A percentile compares a stretch with the other conserved stretches of the same genome.
Conservation (phyloP, 2,797 vertebrate species). For the Sebastes wilsoni region DNA sequence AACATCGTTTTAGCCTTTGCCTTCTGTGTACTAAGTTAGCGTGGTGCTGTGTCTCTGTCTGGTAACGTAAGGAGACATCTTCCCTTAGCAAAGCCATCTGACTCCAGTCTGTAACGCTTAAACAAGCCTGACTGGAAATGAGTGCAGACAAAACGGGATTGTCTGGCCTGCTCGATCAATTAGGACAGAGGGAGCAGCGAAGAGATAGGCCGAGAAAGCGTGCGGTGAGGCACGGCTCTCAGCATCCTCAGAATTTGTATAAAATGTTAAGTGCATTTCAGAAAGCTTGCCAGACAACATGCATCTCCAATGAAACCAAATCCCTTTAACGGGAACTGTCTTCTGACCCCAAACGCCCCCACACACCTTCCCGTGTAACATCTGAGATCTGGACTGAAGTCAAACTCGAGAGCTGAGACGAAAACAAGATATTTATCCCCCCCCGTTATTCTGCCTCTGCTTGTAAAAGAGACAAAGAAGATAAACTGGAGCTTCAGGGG, state of each 20-base stretch:
- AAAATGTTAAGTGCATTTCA: constrained; percentile 78
- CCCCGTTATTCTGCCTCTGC: constrained; percentile 15
- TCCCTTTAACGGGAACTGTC: constrained; percentile 54
- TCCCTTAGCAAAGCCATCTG: constrained; percentile 72
- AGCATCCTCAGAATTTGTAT: constrained; percentile 66
- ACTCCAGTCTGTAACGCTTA: constrained; percentile 77
- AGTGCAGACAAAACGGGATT: constrained; percentile 73
- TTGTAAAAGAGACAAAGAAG: constrained; percentile 25
- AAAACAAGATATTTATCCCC: constrained; percentile 50
- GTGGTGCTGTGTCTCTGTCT: constrained; percentile 55
- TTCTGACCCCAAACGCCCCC: constrained; percentile 46
- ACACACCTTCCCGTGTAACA: constrained; percentile 19
- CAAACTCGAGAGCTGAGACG: constrained; percentile 28
- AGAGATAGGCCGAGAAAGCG: constrained; percentile 50
- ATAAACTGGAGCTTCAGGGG: constrained; percentile 27
- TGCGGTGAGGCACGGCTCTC: constrained; percentile 63
- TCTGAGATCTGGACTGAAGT: constrained; percentile 30
- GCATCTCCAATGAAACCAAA: constrained; percentile 73
- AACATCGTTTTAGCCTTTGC: constrained; percentile 19
- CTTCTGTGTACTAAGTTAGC: constrained; percentile 28
- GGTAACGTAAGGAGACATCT: constrained; percentile 69
- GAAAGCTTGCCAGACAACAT: constrained; percentile 72
- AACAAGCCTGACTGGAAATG: constrained; percentile 81
- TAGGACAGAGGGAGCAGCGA: constrained; percentile 58
- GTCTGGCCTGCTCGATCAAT: constrained; percentile 78